Evolutionary conservation across 2,797 vertebrate species (phyloP), one percentile per base, ranked within the genome.

Genomic region (Coccyzus lansbergi): DNA sequence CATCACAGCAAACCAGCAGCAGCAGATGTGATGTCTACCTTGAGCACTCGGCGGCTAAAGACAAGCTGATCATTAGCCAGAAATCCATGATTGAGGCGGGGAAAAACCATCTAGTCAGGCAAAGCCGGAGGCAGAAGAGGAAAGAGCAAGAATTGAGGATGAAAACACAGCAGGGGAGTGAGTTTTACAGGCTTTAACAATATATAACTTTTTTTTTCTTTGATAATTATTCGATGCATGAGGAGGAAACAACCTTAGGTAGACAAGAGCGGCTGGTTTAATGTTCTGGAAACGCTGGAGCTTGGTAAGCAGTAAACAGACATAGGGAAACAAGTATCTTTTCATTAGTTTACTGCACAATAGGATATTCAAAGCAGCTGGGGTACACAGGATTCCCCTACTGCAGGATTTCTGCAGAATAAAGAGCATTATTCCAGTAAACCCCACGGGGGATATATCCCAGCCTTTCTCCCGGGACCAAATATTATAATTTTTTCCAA

Each of bases 61-160:
- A 82, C 95, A 60, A 97, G 98, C 84, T 98, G 98, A 84, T 99
- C 99, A 72, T 98, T 91, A 44, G 98, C 98, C 89, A 99, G 96
- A 98, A 99, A 99, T 98, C 98, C 97, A 1, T 98, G 98, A 95
- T 94, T 98, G 95, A 98, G 98, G 78, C 96, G 97, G 52, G 98
- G 98, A 89, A 99, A 99, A 97, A 98, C 98, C 98, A 99, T 99
- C 99, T 99, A 92, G 78, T 6, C 87, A 80, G 92, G 78, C 63
- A 67, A 88, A 89, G 92, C 4, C 56, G 51, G 79, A 89, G 14
- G 74, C 63, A 65, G 84, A 91, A 83, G 89, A 83, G 92, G 94
- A 93, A 94, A 94, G 87, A 96, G 63, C 76, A 83, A 89, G 88
- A 88, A 49, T 90, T 94, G 40, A 51, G 74, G 59, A 72, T 28